phyloP scores from a whole-genome alignment of 2,113 vertebrate genomes.

The Hepsetus odoe region DNA sequence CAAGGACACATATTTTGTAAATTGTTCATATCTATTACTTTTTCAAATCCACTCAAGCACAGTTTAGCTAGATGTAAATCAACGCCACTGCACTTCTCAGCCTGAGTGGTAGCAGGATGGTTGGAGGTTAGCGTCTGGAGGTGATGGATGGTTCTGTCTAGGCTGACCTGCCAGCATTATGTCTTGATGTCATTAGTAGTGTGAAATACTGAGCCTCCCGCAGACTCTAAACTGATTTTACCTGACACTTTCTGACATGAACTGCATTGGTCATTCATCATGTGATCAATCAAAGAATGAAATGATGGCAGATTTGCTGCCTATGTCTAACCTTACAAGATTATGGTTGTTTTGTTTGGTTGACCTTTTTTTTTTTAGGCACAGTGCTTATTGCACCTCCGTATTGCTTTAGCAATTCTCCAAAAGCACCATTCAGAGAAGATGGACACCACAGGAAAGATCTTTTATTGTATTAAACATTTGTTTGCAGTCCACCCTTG shows the following conservation, averaged over 20 bases:
- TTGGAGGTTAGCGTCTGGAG: constrained; percentile 19
- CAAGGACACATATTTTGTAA: too few relatives aligned
- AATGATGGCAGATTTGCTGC: constrained; percentile 38
- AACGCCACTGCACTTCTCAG: not conserved
- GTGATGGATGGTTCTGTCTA: constrained; percentile 47
- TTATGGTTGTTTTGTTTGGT: constrained; percentile 42
- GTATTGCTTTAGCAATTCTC: constrained; percentile 20
- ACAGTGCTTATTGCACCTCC: constrained; percentile 9
- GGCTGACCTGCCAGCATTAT: constrained; percentile 24
- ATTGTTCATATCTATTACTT: not conserved
- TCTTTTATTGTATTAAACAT: constrained; percentile 26
- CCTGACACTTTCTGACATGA: constrained; percentile 35
- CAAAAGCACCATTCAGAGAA: constrained; percentile 7
- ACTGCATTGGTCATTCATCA: constrained; percentile 37
- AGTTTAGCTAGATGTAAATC: not conserved
- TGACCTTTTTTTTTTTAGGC: constrained; percentile 22
- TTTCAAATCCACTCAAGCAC: not conserved
- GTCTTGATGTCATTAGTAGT: constrained; percentile 40
- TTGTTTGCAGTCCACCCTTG: constrained; percentile 20
- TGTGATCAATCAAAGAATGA: constrained; percentile 25
- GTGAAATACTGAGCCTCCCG: constrained; percentile 44
- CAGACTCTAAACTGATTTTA: constrained; percentile 44
- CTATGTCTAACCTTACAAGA: constrained; percentile 39
- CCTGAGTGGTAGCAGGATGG: constrained; percentile 9
- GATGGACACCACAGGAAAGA: constrained; percentile 7